Evolutionary conservation across 2,888 invertebrate species (phyloP), one percentile per base, ranked within the genome.

Genomic region (Calliopum simillimum): DNA sequence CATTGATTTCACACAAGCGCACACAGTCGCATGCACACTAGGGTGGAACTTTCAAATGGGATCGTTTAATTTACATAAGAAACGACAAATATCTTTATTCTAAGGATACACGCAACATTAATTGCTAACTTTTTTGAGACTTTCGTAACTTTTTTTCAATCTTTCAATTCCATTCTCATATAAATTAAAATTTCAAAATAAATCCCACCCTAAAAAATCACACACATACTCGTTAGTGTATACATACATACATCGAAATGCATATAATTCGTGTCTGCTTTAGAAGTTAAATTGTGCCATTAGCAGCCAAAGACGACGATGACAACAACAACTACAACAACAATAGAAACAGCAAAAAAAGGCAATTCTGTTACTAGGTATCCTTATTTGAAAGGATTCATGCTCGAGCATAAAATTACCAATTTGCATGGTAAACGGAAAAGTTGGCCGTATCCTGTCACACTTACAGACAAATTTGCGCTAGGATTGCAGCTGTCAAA

Each of bases 1-100:
- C 80, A 80, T 80, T 80, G 80, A 79, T 78, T 80, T 77, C 80
- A 79, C 79, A 80, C 80, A 79, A 79, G 79, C 80, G 77, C 80
- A 43, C 16, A 13, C 61, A 58, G 14, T 33, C 33, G 33, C 33
- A 6, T 33, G 33, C 33, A 33, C 33, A 33, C 8, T 33, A 33
- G 33, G 33, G 33, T 33, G 1, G 2, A 33, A 1, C 33, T 6
- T 33, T 1, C 8, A 2, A 33, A 6, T 33, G 1, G 8, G 33
- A 4, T 8, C 5, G 1, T 33, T 33, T 33, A 1, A 8, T 4
- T 4, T 25, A 25, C 5, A 4, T 25, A 25, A 4, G 25, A 25
- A 25, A 25, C 25, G 25, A 25, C n/a, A n/a, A n/a, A n/a, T n/a
- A n/a, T n/a, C n/a, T n/a, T n/a, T n/a, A n/a, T n/a, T n/a, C n/a